Evolutionary conservation across 1,140 invertebrate genomes (phyloP), one percentile per base, ranked within the genome.

Genomic region (Coboldia fuscipes): DNA sequence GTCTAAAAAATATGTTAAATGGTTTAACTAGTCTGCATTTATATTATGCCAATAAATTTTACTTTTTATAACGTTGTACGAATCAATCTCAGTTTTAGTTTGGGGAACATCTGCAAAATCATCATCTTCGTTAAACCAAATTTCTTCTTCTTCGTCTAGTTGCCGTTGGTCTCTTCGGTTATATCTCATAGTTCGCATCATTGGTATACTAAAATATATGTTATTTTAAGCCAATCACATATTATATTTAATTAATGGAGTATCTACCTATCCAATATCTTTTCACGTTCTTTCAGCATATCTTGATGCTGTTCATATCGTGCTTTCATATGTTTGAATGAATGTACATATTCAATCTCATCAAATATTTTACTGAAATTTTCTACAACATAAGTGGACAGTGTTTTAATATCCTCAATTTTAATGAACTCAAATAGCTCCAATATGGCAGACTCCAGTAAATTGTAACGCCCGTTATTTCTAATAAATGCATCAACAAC

Each of bases 381-480:
- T 61, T 96, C 89, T 40, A 94, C 81, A 43, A 96, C 77, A 56
- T 97, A 84, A 30, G 75, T 74, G 63, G 83, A 89, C 41, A 97
- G 63, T n/a, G 82, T 78, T 61, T 90, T 93, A 26, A 96, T 85
- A 58, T 94, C 89, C 64, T 97, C 89, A 56, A 81, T 55, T 68
- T 85, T 89, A 37, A 99, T 94, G 61, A 93, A 98, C 61, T 99
- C 96, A 66, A 99, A 99, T 61, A 99, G 73, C 66, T 99, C 96
- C 51, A 98, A 70, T 51, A 98, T 90, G 37, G 96, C 93, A 12
- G 94, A 99, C 59, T 99, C 96, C 35, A 99, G 61, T 34, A 99
- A 71, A 63, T 99, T 99, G 57, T 99, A 99, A 51, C 86, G 74
- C 41, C 88, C 84, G 56, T 94, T 93, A 62, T 98, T 99, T 45